Conservation (phyloP, 2,797 vertebrate genomes). For the Petrocephalus sullivani region DNA sequence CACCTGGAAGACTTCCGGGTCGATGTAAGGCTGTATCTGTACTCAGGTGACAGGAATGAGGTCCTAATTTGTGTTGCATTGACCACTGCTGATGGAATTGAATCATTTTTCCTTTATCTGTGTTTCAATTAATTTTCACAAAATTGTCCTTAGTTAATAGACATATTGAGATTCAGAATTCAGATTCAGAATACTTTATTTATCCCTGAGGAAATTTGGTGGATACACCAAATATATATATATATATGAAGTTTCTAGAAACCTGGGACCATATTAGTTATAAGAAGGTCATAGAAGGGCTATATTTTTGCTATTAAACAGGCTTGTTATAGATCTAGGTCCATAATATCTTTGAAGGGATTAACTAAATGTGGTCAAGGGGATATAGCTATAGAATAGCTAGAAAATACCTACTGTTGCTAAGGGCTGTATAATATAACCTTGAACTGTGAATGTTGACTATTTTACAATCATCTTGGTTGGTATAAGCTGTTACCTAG, state of each 20-base stretch:
- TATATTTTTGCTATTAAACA: not conserved
- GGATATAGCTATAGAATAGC: not conserved
- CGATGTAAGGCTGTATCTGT: conserved; percentile 38
- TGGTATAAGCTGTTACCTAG: not conserved
- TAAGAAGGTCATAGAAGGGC: not conserved
- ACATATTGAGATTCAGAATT: not conserved
- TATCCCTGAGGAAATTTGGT: too few relatives aligned
- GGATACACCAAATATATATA: too few relatives aligned
- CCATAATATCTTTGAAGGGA: not conserved
- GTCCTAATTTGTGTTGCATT: not conserved
- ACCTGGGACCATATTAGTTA: not conserved
- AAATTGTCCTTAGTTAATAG: not conserved
- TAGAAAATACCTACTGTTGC: not conserved
- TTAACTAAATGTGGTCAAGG: not conserved
- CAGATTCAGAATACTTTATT: too few relatives aligned
- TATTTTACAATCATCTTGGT: too few relatives aligned
- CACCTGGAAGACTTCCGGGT: conserved; percentile 89
- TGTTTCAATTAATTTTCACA: not conserved
- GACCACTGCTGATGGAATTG: not conserved
- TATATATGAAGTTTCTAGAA: not conserved
- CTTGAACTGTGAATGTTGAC: too few relatives aligned
- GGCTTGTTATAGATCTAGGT: not conserved
- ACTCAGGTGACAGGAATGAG: not conserved
- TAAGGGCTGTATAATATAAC: not conserved
- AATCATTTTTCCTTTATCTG: not conserved